These are phyloP conservation scores for Pseudolycoriella hygida DNA, from an alignment of 2,888 invertebrate genomes.

Conservation along the genomic window DNA sequence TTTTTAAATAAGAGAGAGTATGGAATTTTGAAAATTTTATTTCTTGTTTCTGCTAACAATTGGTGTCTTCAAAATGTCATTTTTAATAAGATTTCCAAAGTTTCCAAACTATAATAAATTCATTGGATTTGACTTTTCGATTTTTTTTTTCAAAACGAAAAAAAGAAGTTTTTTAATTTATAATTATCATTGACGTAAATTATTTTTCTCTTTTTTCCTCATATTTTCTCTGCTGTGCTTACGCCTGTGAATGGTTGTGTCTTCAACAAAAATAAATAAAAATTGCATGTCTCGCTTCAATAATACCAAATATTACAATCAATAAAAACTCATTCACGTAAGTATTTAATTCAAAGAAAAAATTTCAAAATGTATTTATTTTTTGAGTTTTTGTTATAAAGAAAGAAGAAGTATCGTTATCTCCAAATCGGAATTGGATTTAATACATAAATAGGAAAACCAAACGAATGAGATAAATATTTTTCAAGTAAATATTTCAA, in stretches of 20 bases:
- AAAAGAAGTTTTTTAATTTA: slow-evolving; percentile 3
- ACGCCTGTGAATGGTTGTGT: slow-evolving; percentile 66
- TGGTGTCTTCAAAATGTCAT: too few relatives aligned
- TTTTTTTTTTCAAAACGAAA: background rate
- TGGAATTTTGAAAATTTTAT: too few relatives aligned
- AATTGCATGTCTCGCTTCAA: slow-evolving; percentile 12
- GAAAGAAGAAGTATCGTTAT: too few relatives aligned
- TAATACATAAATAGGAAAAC: too few relatives aligned
- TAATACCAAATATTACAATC: slow-evolving; percentile 34
- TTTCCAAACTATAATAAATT: too few relatives aligned
- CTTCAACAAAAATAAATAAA: slow-evolving; percentile 35
- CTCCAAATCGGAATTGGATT: too few relatives aligned
- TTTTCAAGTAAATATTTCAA: too few relatives aligned
- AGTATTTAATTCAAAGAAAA: slow-evolving; percentile 33
- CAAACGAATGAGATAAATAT: too few relatives aligned
- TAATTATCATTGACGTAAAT: slow-evolving; percentile 31
- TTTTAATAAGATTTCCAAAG: too few relatives aligned
- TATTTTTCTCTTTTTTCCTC: slow-evolving; percentile 53
- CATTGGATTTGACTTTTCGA: too few relatives aligned
- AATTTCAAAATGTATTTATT: background rate
- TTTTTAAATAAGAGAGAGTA: too few relatives aligned
- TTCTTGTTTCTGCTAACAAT: too few relatives aligned
- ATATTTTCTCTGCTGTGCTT: slow-evolving; percentile 68
- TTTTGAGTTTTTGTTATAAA: slow-evolving; percentile 1
- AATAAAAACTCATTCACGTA: slow-evolving; percentile 52